Conservation (phyloP, 2,113 vertebrate species). For the Clarias macrocephalus region DNA sequence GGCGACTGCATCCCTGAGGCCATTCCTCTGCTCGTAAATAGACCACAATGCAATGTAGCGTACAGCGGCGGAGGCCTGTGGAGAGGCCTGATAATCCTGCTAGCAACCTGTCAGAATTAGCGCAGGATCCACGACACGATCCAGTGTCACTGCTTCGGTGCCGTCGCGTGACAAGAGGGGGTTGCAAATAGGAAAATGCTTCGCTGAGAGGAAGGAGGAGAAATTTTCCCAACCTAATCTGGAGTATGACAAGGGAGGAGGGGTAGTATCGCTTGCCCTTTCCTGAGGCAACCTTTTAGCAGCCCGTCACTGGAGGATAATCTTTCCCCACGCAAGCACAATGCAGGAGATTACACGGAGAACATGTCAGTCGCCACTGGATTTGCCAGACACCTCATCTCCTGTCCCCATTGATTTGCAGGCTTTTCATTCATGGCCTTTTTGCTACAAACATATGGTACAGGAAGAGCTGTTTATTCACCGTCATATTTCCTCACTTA, state of each 20-base stretch:
- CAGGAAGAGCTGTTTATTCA: slow-evolving; percentile 57
- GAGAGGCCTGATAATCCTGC: slow-evolving; percentile 69
- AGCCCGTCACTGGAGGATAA: slow-evolving; percentile 75
- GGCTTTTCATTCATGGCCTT: slow-evolving; percentile 74
- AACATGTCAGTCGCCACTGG: slow-evolving; percentile 77
- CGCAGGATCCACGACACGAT: slow-evolving; percentile 61
- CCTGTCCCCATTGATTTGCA: slow-evolving; percentile 75
- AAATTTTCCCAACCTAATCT: slow-evolving; percentile 72
- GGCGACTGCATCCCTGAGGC: slow-evolving; percentile 51
- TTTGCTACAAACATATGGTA: slow-evolving; percentile 61
- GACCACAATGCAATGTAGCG: slow-evolving; percentile 59
- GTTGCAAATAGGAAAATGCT: slow-evolving; percentile 64
- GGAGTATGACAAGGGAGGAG: slow-evolving; percentile 69
- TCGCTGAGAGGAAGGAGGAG: slow-evolving; percentile 62
- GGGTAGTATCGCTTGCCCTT: slow-evolving; percentile 63
- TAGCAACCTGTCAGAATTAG: slow-evolving; percentile 68
- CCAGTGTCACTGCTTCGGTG: slow-evolving; percentile 69
- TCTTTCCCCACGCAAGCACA: slow-evolving; percentile 73
- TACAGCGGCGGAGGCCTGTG: slow-evolving; percentile 58
- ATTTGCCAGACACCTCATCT: slow-evolving; percentile 75
- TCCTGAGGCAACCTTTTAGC: slow-evolving; percentile 69
- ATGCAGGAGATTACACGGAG: slow-evolving; percentile 74
- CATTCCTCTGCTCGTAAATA: slow-evolving; percentile 59
- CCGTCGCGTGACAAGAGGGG: slow-evolving; percentile 63
- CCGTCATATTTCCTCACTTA: slow-evolving; percentile 42